Conservation (phyloP, 2,797 vertebrate species). For the Eospalax fontanierii region DNA sequence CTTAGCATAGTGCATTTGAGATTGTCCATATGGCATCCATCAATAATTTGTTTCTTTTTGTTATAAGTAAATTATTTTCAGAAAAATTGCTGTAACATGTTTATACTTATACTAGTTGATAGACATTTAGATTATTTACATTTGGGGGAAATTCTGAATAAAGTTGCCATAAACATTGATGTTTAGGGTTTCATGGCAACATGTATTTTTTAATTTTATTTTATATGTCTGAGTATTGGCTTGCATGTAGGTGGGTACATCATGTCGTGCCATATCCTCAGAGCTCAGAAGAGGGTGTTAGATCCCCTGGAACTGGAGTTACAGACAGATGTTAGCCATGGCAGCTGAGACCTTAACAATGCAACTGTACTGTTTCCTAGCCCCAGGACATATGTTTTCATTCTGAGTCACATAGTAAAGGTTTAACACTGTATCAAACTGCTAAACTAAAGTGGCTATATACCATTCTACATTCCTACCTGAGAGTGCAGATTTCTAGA, state of each 20-base stretch:
- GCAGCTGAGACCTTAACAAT: neutral
- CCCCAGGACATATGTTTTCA: neutral
- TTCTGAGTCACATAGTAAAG: neutral
- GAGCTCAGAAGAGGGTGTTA: neutral
- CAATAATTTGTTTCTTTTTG: neutral
- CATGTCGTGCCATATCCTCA: neutral
- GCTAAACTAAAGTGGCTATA: neutral
- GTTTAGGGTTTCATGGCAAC: neutral
- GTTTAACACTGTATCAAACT: neutral
- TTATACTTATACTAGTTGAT: slow-evolving; percentile 1
- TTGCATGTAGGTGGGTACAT: neutral
- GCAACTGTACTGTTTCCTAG: neutral
- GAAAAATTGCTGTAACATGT: neutral
- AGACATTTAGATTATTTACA: neutral
- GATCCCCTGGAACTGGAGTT: neutral
- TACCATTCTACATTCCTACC: neutral
- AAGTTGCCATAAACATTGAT: neutral
- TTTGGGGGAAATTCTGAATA: neutral
- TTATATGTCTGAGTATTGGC: neutral
- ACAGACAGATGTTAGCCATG: neutral
- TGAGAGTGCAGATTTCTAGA: neutral
- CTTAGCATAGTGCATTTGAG: neutral
- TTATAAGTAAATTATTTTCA: neutral
- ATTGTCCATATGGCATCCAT: neutral
- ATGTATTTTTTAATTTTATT: neutral